These are phyloP conservation scores for Seriola rivoliana DNA, from an alignment of 2,113 vertebrate genomes.

Conservation along the genomic window DNA sequence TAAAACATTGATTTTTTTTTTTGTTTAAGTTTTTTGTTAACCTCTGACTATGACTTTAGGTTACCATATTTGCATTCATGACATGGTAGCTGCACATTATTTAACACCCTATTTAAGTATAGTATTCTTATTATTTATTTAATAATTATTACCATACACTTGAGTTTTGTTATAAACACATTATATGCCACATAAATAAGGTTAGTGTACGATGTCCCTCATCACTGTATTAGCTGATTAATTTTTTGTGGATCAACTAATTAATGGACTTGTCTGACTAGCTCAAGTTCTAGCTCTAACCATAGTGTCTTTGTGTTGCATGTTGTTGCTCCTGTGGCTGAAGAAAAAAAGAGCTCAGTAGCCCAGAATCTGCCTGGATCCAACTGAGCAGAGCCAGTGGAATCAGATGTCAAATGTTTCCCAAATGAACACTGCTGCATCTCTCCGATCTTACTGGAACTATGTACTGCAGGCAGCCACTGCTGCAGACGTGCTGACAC, in stretches of 20 bases:
- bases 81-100: background rate
- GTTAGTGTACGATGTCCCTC: no score
- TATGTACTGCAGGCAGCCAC: no score
- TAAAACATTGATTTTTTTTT: background rate
- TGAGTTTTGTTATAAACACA: no score
- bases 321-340: background rate
- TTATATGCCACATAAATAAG: no score
- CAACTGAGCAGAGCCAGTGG: no score
- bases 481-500: background rate
- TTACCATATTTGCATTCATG: background rate
- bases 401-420: background rate
- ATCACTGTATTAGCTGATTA: no score
- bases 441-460: no score
- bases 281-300: no score
- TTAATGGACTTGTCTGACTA: no score
- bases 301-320: background rate
- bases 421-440: conserved; percentile 1
- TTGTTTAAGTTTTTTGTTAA: background rate
- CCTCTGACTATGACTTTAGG: background rate
- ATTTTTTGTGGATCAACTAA: no score
- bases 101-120: background rate
- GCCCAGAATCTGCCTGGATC: background rate
- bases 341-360: background rate
- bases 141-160: no score
- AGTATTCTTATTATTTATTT: background rate